These are phyloP conservation scores for Octomys mimax DNA, from an alignment of 2,797 vertebrate genomes.

Conservation along the genomic window DNA sequence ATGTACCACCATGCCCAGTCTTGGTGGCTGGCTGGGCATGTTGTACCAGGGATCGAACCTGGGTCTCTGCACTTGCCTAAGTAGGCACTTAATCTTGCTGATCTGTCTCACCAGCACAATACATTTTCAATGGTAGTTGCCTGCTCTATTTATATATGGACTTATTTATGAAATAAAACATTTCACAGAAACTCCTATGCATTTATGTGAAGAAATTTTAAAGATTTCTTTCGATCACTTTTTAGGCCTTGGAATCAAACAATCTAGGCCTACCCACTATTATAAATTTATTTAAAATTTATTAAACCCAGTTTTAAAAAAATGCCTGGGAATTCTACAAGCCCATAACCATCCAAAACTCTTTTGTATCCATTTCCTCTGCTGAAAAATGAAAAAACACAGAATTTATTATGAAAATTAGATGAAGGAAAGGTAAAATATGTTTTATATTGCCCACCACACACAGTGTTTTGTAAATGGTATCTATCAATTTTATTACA, in stretches of 20 bases:
- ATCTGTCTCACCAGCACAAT: background rate
- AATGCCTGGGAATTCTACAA: background rate
- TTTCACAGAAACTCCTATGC: background rate
- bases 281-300: constrained; percentile 40
- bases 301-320: background rate
- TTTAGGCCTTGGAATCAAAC: background rate
- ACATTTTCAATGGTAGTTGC: background rate
- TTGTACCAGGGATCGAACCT: no score
- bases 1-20: no score
- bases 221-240: background rate
- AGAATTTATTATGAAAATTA: background rate
- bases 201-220: background rate
- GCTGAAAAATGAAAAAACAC: constrained; percentile 1
- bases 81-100: no score
- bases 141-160: background rate
- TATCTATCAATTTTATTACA: background rate
- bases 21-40: no score
- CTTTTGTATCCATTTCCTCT: background rate
- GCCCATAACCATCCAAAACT: background rate
- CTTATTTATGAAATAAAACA: background rate
- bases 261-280: background rate
- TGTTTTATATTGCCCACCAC: background rate
- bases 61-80: no score
- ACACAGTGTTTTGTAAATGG: background rate
- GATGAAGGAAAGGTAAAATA: background rate